Conservation (phyloP, 2,797 vertebrate genomes). For the Sylvilagus floridanus region DNA sequence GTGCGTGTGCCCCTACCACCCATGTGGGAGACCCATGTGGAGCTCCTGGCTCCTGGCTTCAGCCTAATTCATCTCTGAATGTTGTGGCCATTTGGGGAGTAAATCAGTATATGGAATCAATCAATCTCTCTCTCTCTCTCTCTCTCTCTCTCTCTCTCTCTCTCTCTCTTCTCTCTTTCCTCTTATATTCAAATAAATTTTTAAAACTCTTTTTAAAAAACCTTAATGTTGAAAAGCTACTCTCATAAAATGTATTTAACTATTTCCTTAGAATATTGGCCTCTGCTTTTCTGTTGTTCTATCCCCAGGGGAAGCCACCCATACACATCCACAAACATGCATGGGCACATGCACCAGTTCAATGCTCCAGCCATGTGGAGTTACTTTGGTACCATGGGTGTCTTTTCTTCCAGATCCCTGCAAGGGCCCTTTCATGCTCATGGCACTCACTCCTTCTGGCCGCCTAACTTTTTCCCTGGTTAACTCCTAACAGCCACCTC, state of each 20-base stretch:
- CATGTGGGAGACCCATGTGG: too few relatives aligned
- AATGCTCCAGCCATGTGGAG: fast-evolving
- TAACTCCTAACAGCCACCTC: neutral
- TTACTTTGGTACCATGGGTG: neutral
- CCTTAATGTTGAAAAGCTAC: neutral
- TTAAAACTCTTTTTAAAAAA: too few relatives aligned
- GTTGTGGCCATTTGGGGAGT: too few relatives aligned
- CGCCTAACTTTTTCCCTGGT: neutral
- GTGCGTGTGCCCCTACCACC: too few relatives aligned
- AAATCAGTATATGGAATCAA: too few relatives aligned
- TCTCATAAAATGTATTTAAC: neutral
- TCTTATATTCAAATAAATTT: neutral
- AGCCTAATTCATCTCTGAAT: too few relatives aligned
- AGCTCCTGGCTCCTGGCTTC: too few relatives aligned
- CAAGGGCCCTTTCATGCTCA: neutral
- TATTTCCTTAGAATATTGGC: neutral
- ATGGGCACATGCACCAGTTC: neutral
- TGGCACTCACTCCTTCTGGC: neutral
- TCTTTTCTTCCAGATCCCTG: neutral
- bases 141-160: too few relatives aligned
- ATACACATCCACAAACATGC: fast-evolving
- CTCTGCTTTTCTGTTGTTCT: neutral
- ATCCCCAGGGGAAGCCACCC: fast-evolving
- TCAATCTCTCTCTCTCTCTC: too few relatives aligned
- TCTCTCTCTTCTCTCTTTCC: too few relatives aligned